phyloP scores from a whole-genome alignment of 2,888 invertebrate genomes.

The Orthonevra nobilis region DNA sequence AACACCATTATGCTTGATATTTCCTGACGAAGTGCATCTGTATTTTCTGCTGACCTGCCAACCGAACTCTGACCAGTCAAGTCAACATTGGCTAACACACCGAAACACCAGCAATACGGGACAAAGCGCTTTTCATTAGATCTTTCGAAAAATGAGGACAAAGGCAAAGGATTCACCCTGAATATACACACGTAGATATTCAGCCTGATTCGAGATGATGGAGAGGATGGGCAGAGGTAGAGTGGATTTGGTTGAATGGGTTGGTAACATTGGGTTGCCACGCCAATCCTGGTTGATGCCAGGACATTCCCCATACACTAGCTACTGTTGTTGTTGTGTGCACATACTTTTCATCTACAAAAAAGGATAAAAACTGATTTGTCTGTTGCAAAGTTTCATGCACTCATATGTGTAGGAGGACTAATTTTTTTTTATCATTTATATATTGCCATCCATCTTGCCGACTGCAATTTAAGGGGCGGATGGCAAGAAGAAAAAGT shows the following conservation, averaged over 20 bases:
- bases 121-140: slow-evolving; percentile 52
- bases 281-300: slow-evolving; percentile 57
- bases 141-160: slow-evolving; percentile 34
- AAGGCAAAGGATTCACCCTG: slow-evolving; percentile 5
- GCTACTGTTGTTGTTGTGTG: slow-evolving; percentile 9
- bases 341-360: slow-evolving; percentile 42
- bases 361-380: slow-evolving; percentile 26
- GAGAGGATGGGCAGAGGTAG: too few species aligned
- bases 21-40: slow-evolving; percentile 2
- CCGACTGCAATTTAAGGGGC: slow-evolving; percentile 45
- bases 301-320: slow-evolving; percentile 40
- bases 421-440: slow-evolving; percentile 17
- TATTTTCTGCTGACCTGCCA: slow-evolving; percentile 46
- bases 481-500: background rate
- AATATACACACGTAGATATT: too few species aligned
- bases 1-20: background rate
- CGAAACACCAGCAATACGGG: slow-evolving; percentile 12
- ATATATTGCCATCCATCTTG: background rate
- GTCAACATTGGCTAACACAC: slow-evolving; percentile 23
- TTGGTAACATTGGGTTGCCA: slow-evolving; percentile 63
- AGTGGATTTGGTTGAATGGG: slow-evolving; percentile 60
- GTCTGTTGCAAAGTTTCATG: slow-evolving; percentile 61
- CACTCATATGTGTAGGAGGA: slow-evolving; percentile 33
- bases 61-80: slow-evolving; percentile 18
- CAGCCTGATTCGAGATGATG: too few species aligned